Base-by-base conservation (phyloP, 2,888 invertebrate species). In the Chymomyza caudatula region DNA sequence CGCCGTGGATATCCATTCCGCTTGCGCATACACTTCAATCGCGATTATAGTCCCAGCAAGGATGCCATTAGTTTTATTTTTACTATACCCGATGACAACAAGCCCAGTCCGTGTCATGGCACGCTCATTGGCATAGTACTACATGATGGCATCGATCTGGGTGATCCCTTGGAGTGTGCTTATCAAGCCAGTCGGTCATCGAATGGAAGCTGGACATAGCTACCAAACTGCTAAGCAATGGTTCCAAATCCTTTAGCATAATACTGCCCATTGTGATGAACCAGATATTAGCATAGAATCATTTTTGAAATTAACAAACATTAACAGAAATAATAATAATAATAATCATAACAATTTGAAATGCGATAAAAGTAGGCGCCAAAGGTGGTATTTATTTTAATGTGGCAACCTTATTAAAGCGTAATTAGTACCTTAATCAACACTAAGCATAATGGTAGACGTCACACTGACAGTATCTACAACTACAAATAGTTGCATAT, bases 41-140 rank as follows among this genome's bases (percentile, higher is more conserved):
- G 96, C 57, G 93, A 94, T 13, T 97, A 94, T 89, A 93, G 95
- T 79, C 92, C 93, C 19, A 92, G 92, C 15, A 93, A 91, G 84
- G 97, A 97, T 90, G 96, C 94, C 5, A 92, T 97, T 52, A 96
- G 96, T 44, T 94, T 97, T 78, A 95, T 97, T 63, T 96, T 97
- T 87, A 94, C 94, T 56, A 94, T 96, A 20, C 92, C 93, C 93
- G 95, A 94, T 91, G 94, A 94, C 47, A 93, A 93, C 76, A 94
- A 94, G 86, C 95, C 96, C 60, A 95, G 93, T 80, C 94, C 95
- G 69, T 95, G 96, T 0, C 95, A 95, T 87, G 95, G 95, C 6
- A 95, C 96, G 1, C 91, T 96, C 53, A 93, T 95, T 2, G 95
- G 94, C 0, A 92, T 95, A 3, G 94, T 96, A 0, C 91, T 96